phyloP scores from a whole-genome alignment of 1,140 invertebrate genomes.

The Diorhabda carinulata region DNA sequence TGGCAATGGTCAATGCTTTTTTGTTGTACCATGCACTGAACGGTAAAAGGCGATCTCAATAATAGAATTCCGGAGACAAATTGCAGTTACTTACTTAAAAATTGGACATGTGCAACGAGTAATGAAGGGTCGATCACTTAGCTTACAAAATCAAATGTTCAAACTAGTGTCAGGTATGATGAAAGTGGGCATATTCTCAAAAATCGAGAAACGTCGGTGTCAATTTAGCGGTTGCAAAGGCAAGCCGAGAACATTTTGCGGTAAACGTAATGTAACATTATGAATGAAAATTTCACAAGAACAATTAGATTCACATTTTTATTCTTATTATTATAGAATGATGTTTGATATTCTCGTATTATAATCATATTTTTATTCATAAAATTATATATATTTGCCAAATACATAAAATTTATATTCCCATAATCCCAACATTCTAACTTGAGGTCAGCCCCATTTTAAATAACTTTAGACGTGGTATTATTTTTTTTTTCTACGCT shows the following conservation, averaged over 20 bases:
- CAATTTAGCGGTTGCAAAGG: slow-evolving; percentile 3
- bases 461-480: too few relatives aligned
- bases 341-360: too few relatives aligned
- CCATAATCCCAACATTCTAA: too few relatives aligned
- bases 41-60: slow-evolving; percentile 15
- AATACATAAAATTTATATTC: too few relatives aligned
- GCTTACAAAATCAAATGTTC: slow-evolving; percentile 1
- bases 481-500: too few relatives aligned
- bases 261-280: slow-evolving; percentile 10
- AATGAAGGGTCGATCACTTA: slow-evolving; percentile 6
- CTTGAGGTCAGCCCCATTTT: too few relatives aligned
- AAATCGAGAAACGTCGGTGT: slow-evolving; percentile 16
- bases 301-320: too few relatives aligned
- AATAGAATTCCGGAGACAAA: slow-evolving; percentile 21
- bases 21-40: slow-evolving; percentile 13
- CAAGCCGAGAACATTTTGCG: slow-evolving; percentile 5
- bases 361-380: too few relatives aligned
- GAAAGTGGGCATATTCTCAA: slow-evolving; percentile 14
- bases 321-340: too few relatives aligned
- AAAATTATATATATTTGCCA: too few relatives aligned
- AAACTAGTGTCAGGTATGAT: slow-evolving; percentile 12
- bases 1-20: slow-evolving; percentile 23
- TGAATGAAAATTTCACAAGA: background rate
- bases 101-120: slow-evolving; percentile 3
- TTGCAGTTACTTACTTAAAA: background rate